Base-by-base conservation (phyloP, 1,140 invertebrate genomes). In the Druon quercuslanigerum region DNA sequence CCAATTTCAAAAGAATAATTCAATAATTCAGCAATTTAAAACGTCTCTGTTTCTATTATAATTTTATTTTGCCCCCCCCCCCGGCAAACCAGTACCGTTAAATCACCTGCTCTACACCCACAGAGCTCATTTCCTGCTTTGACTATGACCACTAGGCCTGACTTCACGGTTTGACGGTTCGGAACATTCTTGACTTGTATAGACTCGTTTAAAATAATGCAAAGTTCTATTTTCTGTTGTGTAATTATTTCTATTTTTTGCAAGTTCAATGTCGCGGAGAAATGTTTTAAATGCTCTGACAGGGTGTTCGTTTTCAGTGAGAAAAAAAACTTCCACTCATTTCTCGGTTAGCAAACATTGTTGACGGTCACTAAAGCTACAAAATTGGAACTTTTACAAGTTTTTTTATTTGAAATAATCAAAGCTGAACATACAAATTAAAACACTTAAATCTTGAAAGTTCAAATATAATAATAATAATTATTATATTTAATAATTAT, bases 51-150 rank as follows among this genome's bases (percentile, higher is more conserved):
- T 25, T 25, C 25, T 25, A 25, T 25, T 25, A 25, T 25, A 57
- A 20, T 60, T 33, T 60, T 33, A 0, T 33, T 60, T 33, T 25
- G 20, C 5, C 12, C 3, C 57, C 12, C 20, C 12, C 7, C 11
- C 19, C 20, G n/a, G n/a, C 25, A 3, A 11, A 7, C 57, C 5
- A 12, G 12, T 8, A 16, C 3, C 17, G n/a, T 54, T 54, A 52
- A 19, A 76, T 46, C 70, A 25, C 70, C 19, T 17, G 19, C 56
- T 54, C 78, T 72, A 56, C 71, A 74, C 77, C 76, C 78, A 79
- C 17, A 20, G 71, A 72, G 50, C 51, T 52, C 71, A 73, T 52
- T 73, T 72, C 51, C 50, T 52, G 51, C 19, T 52, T 51, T 73
- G n/a, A 33, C 71, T 51, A 52, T 25, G 25, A 3, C 3, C 3